A percentile compares a stretch with the other conserved stretches of the same genome.
Conservation (phyloP, 2,888 invertebrate species). For the Halictus ligatus region DNA sequence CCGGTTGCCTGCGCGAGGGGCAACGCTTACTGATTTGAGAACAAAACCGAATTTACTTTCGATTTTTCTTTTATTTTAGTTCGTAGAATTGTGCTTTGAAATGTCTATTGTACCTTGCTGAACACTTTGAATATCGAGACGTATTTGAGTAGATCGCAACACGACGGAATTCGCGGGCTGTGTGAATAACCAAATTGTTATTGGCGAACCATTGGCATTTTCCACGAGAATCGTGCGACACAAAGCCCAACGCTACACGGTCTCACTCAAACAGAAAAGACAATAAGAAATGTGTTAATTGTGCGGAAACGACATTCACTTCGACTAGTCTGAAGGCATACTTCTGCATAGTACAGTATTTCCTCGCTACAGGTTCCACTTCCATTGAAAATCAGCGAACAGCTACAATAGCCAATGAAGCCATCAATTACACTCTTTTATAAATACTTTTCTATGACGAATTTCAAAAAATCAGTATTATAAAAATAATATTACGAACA, state of each 20-base stretch:
- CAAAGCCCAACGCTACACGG: not conserved
- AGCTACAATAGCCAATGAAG: not conserved
- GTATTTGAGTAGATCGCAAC: not conserved
- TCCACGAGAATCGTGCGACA: not conserved
- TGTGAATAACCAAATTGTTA: not conserved
- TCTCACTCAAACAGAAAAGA: not conserved
- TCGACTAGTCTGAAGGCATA: conserved; percentile 12
- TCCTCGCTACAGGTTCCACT: not conserved
- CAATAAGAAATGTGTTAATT: conserved; percentile 17
- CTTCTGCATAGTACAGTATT: conserved; percentile 11
- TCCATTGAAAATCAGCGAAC: not conserved
- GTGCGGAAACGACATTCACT: conserved; percentile 50
- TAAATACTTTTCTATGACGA: not conserved
- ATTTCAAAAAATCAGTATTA: not conserved
- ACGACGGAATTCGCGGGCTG: conserved; percentile 9
- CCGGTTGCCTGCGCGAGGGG: too few species aligned
- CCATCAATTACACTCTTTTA: not conserved
- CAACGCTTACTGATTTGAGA: too few species aligned
- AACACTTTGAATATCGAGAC: not conserved
- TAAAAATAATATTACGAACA: too few species aligned
- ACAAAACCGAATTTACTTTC: not conserved
- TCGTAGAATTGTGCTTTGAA: not conserved
- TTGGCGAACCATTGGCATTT: not conserved
- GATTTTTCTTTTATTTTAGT: not conserved
- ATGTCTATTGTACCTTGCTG: not conserved